Base-by-base conservation (phyloP, 2,113 vertebrate species). In the Mobula birostris region DNA sequence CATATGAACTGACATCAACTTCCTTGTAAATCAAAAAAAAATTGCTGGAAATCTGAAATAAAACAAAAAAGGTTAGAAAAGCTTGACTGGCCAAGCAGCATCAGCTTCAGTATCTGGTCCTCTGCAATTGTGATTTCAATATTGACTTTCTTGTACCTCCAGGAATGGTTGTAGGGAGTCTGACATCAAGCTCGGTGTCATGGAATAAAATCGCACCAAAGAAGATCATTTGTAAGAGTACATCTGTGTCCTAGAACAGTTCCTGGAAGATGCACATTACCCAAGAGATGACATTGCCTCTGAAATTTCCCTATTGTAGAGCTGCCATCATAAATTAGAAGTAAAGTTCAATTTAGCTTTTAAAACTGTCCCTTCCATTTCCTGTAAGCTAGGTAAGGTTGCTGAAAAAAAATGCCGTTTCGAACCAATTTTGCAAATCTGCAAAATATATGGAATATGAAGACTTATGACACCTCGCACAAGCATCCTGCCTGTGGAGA, bases 401-500 rank as follows among this genome's bases (percentile, higher is more conserved):
- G 91, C 68, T 74, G 19, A 93, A 48, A 70, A 48, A 74, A 93
- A 70, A 93, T 29, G 5, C 68, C 56, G 21, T 72, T 76, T 36
- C 70, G 14, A 76, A 93, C 21, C 17, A 27, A 48, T 74, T 74
- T 74, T 56, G 21, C 36, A 72, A 93, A 93, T 76, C 68, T 29
- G 24, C 91, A 93, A 90, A 90, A 36, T 74, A 48, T 74, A 74
- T 7, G 40, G 68, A 48, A 48, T 93, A 74, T 93, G 21, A 40
- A 74, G 36, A 93, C 32, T 93, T 93, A 48, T 27, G 72, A 93
- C 36, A 93, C 19, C 70, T 93, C 72, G 70, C 17, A 93, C 91
- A 40, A 74, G 32, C 66, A 93, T 74, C 27, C 11, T 93, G 32
- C 91, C 68, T 93, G 91, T 72, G 66, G 91, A 74, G 91, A 93